Evolutionary conservation across 1,140 invertebrate species (phyloP).

Genomic region (Mycetomoellerius zeteki): DNA sequence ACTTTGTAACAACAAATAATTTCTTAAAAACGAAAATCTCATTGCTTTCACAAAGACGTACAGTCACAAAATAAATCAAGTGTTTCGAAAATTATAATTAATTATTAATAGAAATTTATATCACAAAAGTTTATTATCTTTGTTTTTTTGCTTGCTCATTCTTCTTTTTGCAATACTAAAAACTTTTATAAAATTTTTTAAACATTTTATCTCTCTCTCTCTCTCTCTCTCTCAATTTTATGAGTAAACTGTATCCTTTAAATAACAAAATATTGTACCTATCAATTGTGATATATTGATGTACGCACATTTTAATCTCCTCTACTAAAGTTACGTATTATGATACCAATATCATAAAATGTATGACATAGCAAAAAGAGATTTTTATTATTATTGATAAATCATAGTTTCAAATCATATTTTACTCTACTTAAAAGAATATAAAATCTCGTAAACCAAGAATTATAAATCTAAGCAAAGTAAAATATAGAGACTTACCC

Average conservation of each 20-base stretch:
- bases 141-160: not conserved
- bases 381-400: not conserved
- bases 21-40: not conserved
- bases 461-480: not conserved
- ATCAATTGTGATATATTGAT: conserved; percentile 6
- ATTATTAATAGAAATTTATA: not conserved
- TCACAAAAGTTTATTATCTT: not conserved
- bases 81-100: not conserved
- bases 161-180: not conserved
- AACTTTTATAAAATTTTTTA: not conserved
- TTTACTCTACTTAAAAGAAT: not conserved
- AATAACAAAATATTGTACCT: not conserved
- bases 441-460: not conserved
- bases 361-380: not conserved
- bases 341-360: not conserved
- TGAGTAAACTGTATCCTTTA: not conserved
- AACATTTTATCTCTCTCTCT: not conserved
- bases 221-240: not conserved
- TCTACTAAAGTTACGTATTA: not conserved
- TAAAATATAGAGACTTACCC: conserved; percentile 30
- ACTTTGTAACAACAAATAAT: not conserved
- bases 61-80: not conserved
- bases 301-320: not conserved
- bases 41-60: not conserved
- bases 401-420: not conserved